Conservation (phyloP, 2,888 invertebrate species). For the Elmis aenea region DNA sequence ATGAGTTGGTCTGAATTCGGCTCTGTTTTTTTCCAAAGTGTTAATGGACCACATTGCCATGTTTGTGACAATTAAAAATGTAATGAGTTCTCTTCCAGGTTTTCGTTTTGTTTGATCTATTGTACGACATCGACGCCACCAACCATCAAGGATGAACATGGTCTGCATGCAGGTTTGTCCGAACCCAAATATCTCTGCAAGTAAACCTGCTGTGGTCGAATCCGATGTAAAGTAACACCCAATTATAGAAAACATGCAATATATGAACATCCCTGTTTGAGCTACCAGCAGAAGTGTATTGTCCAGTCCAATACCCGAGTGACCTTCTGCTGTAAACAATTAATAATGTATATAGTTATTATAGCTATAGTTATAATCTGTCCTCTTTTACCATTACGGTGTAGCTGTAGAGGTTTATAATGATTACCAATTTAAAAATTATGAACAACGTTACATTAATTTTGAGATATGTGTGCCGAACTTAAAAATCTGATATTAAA, state of each 20-base stretch:
- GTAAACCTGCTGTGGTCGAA: conserved; percentile 50
- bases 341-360: no score
- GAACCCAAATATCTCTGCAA: conserved; percentile 69
- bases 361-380: no score
- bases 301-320: conserved; percentile 56
- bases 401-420: no score
- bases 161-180: conserved; percentile 78
- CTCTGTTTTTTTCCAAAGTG: conserved; percentile 76
- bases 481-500: no score
- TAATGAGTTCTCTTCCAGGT: conserved; percentile 80
- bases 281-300: conserved; percentile 79
- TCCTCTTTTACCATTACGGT: no score
- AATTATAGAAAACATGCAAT: conserved; percentile 82
- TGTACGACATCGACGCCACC: conserved; percentile 70
- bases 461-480: no score
- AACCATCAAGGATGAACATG: conserved; percentile 69
- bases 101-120: conserved; percentile 67
- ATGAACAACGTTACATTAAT: no score
- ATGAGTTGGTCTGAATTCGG: conserved; percentile 78
- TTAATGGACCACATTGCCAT: conserved; percentile 86
- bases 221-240: conserved; percentile 64
- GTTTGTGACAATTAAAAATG: conserved; percentile 74
- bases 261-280: conserved; percentile 83
- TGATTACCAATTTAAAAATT: no score
- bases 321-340: conserved; percentile 14